A percentile compares a stretch with the other conserved stretches of the same genome.
Conservation (phyloP, 2,113 vertebrate species). For the Erythrocercus mccallii region DNA sequence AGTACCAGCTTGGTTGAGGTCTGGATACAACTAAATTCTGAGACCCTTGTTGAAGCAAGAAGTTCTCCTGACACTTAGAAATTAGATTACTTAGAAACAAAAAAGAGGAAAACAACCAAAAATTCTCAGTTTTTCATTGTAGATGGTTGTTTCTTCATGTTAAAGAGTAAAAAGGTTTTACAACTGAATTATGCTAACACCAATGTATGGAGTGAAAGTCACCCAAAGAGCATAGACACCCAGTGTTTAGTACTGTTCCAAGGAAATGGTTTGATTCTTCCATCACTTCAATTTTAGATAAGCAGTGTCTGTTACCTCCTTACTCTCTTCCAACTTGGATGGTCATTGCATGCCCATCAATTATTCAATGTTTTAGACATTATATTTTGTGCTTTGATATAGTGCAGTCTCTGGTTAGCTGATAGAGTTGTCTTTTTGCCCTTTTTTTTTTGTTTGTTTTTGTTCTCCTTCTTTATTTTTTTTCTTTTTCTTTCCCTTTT, state of each 20-base stretch:
- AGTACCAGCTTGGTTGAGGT: background rate
- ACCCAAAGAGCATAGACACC: background rate
- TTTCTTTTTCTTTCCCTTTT: background rate
- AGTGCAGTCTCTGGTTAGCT: background rate
- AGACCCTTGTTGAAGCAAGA: background rate
- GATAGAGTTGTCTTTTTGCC: background rate
- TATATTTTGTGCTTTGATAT: background rate
- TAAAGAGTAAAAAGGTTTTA: background rate
- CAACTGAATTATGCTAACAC: background rate
- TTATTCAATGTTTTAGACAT: background rate
- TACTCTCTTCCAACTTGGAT: background rate
- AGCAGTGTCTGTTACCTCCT: background rate
- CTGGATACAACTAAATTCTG: background rate
- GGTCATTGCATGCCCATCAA: background rate
- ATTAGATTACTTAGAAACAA: background rate
- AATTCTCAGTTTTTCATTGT: background rate
- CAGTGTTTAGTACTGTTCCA: background rate
- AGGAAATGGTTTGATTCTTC: background rate
- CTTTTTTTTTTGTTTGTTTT: too few species aligned
- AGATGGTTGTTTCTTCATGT: background rate
- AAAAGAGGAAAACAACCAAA: background rate
- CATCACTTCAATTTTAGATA: background rate
- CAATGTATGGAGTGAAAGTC: background rate
- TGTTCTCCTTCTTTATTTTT: too few species aligned
- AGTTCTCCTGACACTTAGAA: background rate